These are phyloP conservation scores for Ochropacha duplaris DNA, from an alignment of 2,888 invertebrate genomes.

Conservation along the genomic window DNA sequence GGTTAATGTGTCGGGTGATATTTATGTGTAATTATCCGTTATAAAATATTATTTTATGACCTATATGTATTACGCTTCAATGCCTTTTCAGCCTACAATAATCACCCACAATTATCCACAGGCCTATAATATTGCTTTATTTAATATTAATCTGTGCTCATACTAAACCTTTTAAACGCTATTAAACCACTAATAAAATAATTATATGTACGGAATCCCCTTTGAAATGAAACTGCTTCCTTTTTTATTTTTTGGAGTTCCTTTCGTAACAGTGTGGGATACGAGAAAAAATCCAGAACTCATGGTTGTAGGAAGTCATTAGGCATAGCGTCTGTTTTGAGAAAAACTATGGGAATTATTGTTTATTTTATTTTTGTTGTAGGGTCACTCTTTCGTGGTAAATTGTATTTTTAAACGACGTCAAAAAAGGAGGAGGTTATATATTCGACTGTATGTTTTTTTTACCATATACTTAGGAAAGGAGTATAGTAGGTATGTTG, in stretches of 20 bases:
- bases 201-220: background rate
- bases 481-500: too few species aligned
- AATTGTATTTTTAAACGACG: too few species aligned
- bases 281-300: constrained; percentile 27
- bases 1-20: too few species aligned
- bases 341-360: constrained; percentile 17
- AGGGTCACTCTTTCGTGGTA: background rate
- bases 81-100: too few species aligned
- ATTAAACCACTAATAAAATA: background rate
- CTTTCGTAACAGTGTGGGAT: constrained; percentile 27
- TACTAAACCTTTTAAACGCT: constrained; percentile 13
- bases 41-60: too few species aligned
- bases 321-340: constrained; percentile 13
- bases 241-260: background rate
- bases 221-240: background rate
- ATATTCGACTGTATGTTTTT: too few species aligned
- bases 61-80: too few species aligned
- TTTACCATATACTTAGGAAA: too few species aligned
- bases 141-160: background rate
- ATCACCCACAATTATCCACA: too few species aligned
- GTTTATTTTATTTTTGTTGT: constrained; percentile 21
- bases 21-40: too few species aligned
- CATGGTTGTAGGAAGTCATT: constrained; percentile 36
- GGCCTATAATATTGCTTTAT: too few species aligned
- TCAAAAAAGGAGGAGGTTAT: too few species aligned